A percentile compares a stretch with the other conserved stretches of the same genome.
Evolutionary conservation across 1,140 invertebrate species (phyloP).

Genomic region (Drosophila nasuta): DNA sequence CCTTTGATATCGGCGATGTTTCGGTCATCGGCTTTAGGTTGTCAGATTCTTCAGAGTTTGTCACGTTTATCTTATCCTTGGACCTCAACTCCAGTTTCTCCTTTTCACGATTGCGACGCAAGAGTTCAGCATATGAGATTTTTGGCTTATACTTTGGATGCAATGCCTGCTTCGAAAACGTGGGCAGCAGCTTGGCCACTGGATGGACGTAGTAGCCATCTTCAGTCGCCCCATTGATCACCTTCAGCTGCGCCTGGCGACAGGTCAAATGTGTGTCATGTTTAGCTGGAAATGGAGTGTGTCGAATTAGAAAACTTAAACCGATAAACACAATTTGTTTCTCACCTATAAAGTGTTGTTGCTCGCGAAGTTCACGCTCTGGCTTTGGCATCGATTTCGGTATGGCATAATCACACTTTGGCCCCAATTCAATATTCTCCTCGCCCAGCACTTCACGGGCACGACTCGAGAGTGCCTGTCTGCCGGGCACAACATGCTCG

Average conservation of each 20-base stretch:
- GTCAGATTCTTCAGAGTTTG: too few relatives aligned
- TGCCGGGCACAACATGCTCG: slow-evolving; percentile 28
- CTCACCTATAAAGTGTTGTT: slow-evolving; percentile 44
- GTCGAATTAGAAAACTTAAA: neutral
- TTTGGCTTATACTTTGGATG: slow-evolving; percentile 5
- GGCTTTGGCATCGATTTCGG: neutral
- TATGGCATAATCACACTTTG: neutral
- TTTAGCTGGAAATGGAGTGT: slow-evolving; percentile 1
- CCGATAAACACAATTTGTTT: neutral
- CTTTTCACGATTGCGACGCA: slow-evolving; percentile 8
- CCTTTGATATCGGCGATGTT: too few relatives aligned
- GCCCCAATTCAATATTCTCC: neutral
- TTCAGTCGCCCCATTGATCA: slow-evolving; percentile 39
- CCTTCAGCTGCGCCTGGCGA: slow-evolving; percentile 13
- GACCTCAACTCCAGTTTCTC: neutral
- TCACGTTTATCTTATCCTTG: neutral
- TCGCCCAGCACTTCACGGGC: slow-evolving; percentile 41
- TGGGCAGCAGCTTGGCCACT: neutral
- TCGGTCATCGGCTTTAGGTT: too few relatives aligned
- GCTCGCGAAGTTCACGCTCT: slow-evolving; percentile 24
- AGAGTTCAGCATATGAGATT: slow-evolving; percentile 17
- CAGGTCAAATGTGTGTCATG: slow-evolving; percentile 26
- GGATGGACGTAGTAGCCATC: slow-evolving; percentile 42
- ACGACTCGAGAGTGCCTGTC: slow-evolving; percentile 11
- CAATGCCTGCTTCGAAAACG: neutral